These are phyloP conservation scores for Polydrusus pterygomalis DNA, from an alignment of 2,888 invertebrate genomes.

Conservation along the genomic window DNA sequence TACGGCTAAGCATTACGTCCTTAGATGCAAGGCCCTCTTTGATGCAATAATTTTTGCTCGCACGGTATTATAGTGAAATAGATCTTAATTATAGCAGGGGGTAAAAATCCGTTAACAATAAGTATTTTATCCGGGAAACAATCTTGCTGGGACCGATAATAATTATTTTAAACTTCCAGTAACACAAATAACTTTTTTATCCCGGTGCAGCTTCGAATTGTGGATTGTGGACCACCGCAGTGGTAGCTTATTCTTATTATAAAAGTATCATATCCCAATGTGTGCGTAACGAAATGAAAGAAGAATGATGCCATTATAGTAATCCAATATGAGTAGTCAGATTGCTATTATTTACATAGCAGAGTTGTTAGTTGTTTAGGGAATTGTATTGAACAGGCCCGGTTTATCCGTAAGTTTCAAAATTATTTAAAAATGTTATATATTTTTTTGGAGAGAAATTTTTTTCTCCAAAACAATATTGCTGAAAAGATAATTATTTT, in stretches of 20 bases:
- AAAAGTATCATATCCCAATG: constrained; percentile 3
- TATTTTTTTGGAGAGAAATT: neutral
- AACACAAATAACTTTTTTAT: constrained; percentile 25
- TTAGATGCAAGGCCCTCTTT: no score
- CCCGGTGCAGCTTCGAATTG: constrained; percentile 7
- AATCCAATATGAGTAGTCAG: constrained; percentile 22
- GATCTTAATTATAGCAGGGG: neutral
- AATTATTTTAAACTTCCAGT: constrained; percentile 18
- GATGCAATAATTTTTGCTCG: no score
- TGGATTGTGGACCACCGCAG: constrained; percentile 19
- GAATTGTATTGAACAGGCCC: neutral
- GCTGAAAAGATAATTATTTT: no score
- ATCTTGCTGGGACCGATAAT: constrained; percentile 20
- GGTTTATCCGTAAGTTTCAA: neutral
- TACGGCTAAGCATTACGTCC: no score
- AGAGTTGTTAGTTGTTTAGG: neutral
- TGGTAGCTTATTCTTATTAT: constrained; percentile 25
- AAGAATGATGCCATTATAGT: constrained; percentile 16
- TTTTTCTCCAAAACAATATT: no score
- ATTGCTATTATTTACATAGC: constrained; percentile 28
- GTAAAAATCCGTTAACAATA: constrained; percentile 4
- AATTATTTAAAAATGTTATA: no score
- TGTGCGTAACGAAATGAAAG: constrained; percentile 17
- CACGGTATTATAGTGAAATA: no score
- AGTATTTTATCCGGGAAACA: constrained; percentile 8